Evolutionary conservation across 2,113 vertebrate genomes (phyloP).

Genomic region (Sebastes fasciatus): DNA sequence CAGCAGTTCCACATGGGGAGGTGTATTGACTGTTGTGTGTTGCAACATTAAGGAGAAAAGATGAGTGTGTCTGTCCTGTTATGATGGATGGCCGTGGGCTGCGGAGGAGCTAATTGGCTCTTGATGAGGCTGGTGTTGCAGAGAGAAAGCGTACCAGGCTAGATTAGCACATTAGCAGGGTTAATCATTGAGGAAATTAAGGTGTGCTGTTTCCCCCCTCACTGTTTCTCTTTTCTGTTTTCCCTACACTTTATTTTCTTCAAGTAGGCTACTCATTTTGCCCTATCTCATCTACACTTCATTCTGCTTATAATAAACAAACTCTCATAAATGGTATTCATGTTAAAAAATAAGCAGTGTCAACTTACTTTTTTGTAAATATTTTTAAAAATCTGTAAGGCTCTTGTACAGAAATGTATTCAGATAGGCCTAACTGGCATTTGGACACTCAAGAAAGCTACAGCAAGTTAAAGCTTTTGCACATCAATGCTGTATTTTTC

Average conservation of each 20-base stretch:
- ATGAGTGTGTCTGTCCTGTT: slow-evolving; percentile 78
- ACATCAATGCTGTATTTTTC: too few relatives aligned
- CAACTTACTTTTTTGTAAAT: not conserved
- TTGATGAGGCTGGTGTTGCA: slow-evolving; percentile 82
- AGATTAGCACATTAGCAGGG: slow-evolving; percentile 81
- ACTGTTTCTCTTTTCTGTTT: slow-evolving; percentile 51
- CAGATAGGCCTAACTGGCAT: not conserved
- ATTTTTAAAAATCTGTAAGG: not conserved
- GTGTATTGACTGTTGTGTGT: slow-evolving; percentile 74
- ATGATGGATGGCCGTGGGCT: slow-evolving; percentile 81
- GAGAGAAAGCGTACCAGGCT: slow-evolving; percentile 69
- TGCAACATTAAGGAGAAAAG: slow-evolving; percentile 75
- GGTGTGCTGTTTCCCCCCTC: slow-evolving; percentile 67
- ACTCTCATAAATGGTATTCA: too few relatives aligned
- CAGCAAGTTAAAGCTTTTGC: not conserved
- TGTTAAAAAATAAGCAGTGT: not conserved
- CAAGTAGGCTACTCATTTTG: not conserved
- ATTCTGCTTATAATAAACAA: not conserved
- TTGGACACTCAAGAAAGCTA: not conserved
- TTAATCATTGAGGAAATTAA: slow-evolving; percentile 81
- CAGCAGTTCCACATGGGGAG: slow-evolving; percentile 67
- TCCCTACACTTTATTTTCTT: slow-evolving; percentile 13
- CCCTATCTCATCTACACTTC: not conserved
- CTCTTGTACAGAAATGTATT: not conserved
- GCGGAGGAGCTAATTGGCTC: slow-evolving; percentile 79